phyloP scores from a whole-genome alignment of 2,113 vertebrate species.

The Chloebia gouldiae region DNA sequence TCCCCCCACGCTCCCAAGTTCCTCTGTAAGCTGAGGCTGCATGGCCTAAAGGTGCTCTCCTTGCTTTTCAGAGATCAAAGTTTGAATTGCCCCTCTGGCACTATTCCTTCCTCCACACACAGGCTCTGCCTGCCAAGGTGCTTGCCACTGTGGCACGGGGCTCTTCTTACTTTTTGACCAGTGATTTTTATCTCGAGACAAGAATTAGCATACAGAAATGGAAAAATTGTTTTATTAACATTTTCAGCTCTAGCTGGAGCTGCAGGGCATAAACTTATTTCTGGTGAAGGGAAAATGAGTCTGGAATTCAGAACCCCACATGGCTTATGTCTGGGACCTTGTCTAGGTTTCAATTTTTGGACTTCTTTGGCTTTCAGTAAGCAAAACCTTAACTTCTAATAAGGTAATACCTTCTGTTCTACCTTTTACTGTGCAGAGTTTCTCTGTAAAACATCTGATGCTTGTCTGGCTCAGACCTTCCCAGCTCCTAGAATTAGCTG shows the following conservation, averaged over 20 bases:
- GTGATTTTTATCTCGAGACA: neutral
- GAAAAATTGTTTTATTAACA: neutral
- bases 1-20: neutral
- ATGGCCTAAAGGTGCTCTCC: neutral
- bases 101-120: neutral
- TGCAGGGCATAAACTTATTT: neutral
- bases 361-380: neutral
- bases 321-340: neutral
- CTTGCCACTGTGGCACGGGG: fast-evolving
- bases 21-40: neutral
- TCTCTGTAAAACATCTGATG: neutral
- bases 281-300: neutral
- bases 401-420: neutral
- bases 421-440: neutral
- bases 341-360: neutral
- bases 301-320: neutral
- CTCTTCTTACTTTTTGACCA: neutral
- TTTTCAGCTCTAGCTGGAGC: neutral
- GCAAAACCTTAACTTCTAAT: neutral
- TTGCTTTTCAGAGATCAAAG: neutral
- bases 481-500: neutral
- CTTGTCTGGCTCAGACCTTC: neutral
- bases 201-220: neutral
- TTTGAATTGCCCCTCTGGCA: neutral
- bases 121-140: neutral